Base-by-base conservation (phyloP, 2,113 vertebrate species). In the Dendropsophus ebraccatus region DNA sequence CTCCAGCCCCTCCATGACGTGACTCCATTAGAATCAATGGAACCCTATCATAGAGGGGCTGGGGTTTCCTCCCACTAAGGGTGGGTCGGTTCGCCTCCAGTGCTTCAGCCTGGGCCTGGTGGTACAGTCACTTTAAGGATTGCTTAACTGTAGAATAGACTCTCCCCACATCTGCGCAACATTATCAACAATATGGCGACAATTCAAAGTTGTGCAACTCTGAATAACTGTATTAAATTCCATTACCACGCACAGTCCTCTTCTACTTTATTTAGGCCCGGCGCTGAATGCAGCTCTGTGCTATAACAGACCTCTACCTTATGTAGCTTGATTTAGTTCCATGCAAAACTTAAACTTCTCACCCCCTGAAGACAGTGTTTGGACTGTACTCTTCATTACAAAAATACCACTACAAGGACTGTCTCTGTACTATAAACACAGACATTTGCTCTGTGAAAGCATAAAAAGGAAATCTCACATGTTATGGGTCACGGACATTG, bases 401-500 rank as follows among this genome's bases (percentile, higher is more conserved):
- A 50, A 54, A 54, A 77, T 54, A 54, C 47, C 28, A 30, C 75
- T 19, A 77, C 76, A 58, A 49, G 25, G 32, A 17, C 76, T 35
- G 52, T 60, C 77, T 80, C 50, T 77, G 74, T 52, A 77, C 49
- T 52, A 77, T 54, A 52, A 77, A 77, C 41, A 81, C 79, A 81
- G 79, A 81, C 56, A 67, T 65, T 32, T 21, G 25, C 49, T 79
- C 50, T 79, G 21, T 62, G 37, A 69, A 47, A 21, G 80, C 28
- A 56, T 30, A 50, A 30, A 82, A 52, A 70, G 62, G 58, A 85
- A 84, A 47, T 28, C 76, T 32, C 45, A 16, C 21, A 78, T 32
- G 50, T 23, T 52, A 23, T 16, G 56, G 83, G 73, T 79, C 60
- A 85, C 75, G 21, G 77, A 65, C 75, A 54, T 79, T 79, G 77